A percentile compares a stretch with the other conserved stretches of the same genome.
These are phyloP conservation scores for Ceratoteleas bidentatus DNA, from an alignment of 1,140 invertebrate species.

Conservation along the genomic window DNA sequence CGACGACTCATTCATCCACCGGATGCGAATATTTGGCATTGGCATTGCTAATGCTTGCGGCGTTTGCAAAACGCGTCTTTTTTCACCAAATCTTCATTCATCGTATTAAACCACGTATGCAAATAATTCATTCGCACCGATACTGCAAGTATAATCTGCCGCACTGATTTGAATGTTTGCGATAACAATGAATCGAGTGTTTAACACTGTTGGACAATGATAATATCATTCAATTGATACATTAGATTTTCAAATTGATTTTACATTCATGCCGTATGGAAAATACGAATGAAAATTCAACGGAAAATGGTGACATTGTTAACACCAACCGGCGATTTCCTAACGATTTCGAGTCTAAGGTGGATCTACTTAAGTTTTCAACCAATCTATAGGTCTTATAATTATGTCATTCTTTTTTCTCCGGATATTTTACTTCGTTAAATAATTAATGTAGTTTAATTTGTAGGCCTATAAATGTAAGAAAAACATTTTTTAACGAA, in stretches of 20 bases:
- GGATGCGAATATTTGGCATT: slow-evolving; percentile 61
- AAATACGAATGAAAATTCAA: too few relatives aligned
- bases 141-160: slow-evolving; percentile 49
- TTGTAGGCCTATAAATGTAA: too few relatives aligned
- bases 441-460: too few relatives aligned
- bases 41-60: slow-evolving; percentile 40
- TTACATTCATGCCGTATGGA: neutral
- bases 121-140: slow-evolving; percentile 33
- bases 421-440: too few relatives aligned
- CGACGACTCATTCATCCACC: slow-evolving; percentile 53
- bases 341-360: too few relatives aligned
- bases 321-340: too few relatives aligned
- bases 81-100: slow-evolving; percentile 56
- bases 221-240: slow-evolving; percentile 48
- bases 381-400: too few relatives aligned
- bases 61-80: slow-evolving; percentile 34
- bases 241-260: slow-evolving; percentile 53
- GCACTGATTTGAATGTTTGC: slow-evolving; percentile 36
- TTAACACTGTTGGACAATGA: slow-evolving; percentile 49
- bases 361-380: too few relatives aligned
- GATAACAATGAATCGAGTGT: slow-evolving; percentile 55
- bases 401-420: too few relatives aligned
- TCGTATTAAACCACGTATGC: slow-evolving; percentile 40
- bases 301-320: too few relatives aligned
- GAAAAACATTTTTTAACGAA: too few relatives aligned